Percentiles rank a stretch among this genome's conserved stretches.
These are phyloP conservation scores for Meteorus cinctellus DNA, from an alignment of 2,888 invertebrate species.

Conservation along the genomic window DNA sequence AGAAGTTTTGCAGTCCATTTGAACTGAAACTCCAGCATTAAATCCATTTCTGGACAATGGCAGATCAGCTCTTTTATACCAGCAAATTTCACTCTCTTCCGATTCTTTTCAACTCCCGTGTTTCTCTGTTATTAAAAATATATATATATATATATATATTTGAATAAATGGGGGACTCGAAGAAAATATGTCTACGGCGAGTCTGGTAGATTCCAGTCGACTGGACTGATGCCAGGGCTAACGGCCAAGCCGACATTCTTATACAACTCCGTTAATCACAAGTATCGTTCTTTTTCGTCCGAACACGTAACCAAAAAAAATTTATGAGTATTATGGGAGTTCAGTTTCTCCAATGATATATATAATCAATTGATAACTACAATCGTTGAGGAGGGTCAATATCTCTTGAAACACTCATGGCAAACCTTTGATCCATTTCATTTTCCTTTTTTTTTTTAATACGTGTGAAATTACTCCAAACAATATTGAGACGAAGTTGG, in stretches of 20 bases:
- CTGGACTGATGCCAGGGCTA: slow-evolving; percentile 61
- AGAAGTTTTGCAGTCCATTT: neutral
- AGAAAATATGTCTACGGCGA: slow-evolving; percentile 45
- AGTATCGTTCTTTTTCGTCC: slow-evolving; percentile 46
- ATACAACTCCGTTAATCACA: slow-evolving; percentile 47
- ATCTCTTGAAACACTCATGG: too few relatives aligned
- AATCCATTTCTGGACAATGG: too few relatives aligned
- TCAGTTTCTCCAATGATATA: too few relatives aligned
- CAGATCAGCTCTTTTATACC: too few relatives aligned
- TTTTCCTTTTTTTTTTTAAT: slow-evolving; percentile 22
- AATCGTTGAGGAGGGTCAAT: too few relatives aligned
- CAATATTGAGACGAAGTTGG: slow-evolving; percentile 30
- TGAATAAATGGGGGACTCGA: neutral
- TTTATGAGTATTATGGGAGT: too few relatives aligned
- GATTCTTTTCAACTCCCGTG: neutral
- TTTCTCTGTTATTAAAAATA: neutral
- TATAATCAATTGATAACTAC: too few relatives aligned
- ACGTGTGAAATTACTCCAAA: slow-evolving; percentile 51
- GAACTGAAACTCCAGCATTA: too few relatives aligned
- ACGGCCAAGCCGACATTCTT: slow-evolving; percentile 56
- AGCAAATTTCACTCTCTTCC: slow-evolving; percentile 23
- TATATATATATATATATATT: neutral
- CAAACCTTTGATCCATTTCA: neutral
- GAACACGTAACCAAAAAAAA: neutral
- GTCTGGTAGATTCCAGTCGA: slow-evolving; percentile 57